phyloP scores from a whole-genome alignment of 2,888 invertebrate genomes.

The Pseudoips prasinana region DNA sequence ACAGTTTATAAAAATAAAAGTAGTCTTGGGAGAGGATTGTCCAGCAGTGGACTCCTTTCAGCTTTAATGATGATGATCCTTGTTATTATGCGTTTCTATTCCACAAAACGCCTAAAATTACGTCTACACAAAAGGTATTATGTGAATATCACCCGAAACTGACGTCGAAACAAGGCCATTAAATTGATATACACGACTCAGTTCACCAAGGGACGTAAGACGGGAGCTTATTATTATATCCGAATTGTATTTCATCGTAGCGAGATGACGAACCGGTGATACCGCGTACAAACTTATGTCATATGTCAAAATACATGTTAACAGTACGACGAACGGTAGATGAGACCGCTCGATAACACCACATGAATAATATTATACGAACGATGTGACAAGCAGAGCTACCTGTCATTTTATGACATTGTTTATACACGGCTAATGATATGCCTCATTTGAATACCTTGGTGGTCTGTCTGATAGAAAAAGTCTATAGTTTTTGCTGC shows the following conservation, averaged over 20 bases:
- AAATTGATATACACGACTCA: conserved; percentile 63
- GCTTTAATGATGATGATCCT: too few species aligned
- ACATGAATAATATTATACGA: conserved; percentile 63
- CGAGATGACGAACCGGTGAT: conserved; percentile 68
- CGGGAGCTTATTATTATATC: conserved; percentile 78
- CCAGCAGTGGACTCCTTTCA: too few species aligned
- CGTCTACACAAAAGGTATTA: conserved; percentile 27
- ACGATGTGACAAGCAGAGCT: conserved; percentile 64
- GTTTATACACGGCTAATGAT: conserved; percentile 73
- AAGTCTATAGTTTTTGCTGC: conserved; percentile 47
- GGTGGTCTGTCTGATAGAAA: conserved; percentile 68
- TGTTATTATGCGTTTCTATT: too few species aligned
- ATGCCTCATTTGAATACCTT: conserved; percentile 73
- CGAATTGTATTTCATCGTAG: conserved; percentile 73
- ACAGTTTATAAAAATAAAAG: too few species aligned
- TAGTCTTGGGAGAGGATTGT: too few species aligned
- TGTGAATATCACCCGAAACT: conserved; percentile 20
- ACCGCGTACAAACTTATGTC: conserved; percentile 78
- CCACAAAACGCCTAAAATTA: conserved; percentile 11
- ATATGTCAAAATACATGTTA: conserved; percentile 82
- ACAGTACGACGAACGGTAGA: conserved; percentile 62
- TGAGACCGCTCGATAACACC: conserved; percentile 49
- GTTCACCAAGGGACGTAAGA: conserved; percentile 73
- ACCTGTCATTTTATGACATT: conserved; percentile 77
- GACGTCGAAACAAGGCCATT: conserved; percentile 45